These are phyloP conservation scores for Mystacornis crossleyi DNA, from an alignment of 2,113 vertebrate genomes.

Conservation along the genomic window DNA sequence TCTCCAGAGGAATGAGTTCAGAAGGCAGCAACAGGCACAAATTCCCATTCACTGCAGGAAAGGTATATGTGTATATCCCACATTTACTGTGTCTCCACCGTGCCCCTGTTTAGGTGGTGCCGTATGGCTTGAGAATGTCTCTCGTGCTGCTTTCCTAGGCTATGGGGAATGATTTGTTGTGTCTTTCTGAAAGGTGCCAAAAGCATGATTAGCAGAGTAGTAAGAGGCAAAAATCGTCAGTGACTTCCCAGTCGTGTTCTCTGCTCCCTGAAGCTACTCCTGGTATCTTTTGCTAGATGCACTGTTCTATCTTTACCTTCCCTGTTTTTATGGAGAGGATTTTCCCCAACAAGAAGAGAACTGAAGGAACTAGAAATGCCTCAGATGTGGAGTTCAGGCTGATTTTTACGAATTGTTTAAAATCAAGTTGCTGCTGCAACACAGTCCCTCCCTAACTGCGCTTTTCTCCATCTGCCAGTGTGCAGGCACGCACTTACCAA, in stretches of 20 bases:
- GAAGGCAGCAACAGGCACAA: background rate
- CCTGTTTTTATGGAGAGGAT: background rate
- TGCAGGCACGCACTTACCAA: conserved; percentile 15
- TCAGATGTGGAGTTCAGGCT: background rate
- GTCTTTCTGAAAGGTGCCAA: background rate
- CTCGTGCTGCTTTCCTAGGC: background rate
- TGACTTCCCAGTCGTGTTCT: background rate
- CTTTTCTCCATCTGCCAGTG: conserved; percentile 26
- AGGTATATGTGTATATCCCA: background rate
- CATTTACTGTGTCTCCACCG: background rate
- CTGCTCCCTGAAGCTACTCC: background rate
- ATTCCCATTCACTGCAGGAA: background rate
- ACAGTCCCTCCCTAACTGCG: background rate
- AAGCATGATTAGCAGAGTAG: background rate
- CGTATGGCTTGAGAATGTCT: fast-evolving
- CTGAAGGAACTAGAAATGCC: background rate
- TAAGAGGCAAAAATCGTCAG: background rate
- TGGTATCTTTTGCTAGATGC: background rate
- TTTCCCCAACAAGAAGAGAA: background rate
- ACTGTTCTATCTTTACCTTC: background rate
- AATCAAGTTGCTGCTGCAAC: background rate
- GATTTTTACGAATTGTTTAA: background rate
- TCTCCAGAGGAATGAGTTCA: background rate
- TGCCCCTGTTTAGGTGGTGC: fast-evolving
- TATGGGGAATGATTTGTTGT: background rate